A percentile compares a stretch with the other conserved stretches of the same genome.
These are phyloP conservation scores for Pseudomyrmex dendroicus DNA, from an alignment of 1,140 invertebrate genomes.

Conservation along the genomic window DNA sequence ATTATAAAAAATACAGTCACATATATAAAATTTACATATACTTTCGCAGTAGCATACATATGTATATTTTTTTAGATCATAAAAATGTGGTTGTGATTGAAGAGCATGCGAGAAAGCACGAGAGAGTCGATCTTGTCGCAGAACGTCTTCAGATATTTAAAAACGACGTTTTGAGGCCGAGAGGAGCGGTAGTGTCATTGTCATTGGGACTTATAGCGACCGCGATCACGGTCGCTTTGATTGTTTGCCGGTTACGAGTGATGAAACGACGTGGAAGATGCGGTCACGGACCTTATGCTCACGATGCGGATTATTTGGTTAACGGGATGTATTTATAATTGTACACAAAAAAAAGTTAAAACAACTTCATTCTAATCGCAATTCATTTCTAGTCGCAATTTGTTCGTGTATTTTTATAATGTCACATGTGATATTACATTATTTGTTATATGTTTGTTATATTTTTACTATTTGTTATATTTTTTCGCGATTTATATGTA, in stretches of 20 bases:
- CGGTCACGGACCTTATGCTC: conserved; percentile 93
- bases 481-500: too few species aligned
- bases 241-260: conserved; percentile 92
- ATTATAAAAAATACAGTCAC: background rate
- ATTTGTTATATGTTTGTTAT: too few species aligned
- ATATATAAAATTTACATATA: too few species aligned
- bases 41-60: background rate
- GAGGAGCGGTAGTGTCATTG: conserved; percentile 94
- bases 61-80: conserved; percentile 48
- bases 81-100: conserved; percentile 72
- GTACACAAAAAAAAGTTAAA: conserved; percentile 22
- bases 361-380: conserved; percentile 14
- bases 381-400: conserved; percentile 47
- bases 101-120: conserved; percentile 68
- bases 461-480: too few species aligned
- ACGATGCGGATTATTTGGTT: conserved; percentile 98
- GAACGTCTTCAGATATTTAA: conserved; percentile 77
- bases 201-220: conserved; percentile 87
- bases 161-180: conserved; percentile 89
- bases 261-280: conserved; percentile 90
- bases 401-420: conserved; percentile 58
- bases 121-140: conserved; percentile 39
- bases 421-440: too few species aligned
- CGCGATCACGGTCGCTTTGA: conserved; percentile 90
- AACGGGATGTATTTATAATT: conserved; percentile 98